phyloP scores from a whole-genome alignment of 2,888 invertebrate species.

The Hypena proboscidalis region DNA sequence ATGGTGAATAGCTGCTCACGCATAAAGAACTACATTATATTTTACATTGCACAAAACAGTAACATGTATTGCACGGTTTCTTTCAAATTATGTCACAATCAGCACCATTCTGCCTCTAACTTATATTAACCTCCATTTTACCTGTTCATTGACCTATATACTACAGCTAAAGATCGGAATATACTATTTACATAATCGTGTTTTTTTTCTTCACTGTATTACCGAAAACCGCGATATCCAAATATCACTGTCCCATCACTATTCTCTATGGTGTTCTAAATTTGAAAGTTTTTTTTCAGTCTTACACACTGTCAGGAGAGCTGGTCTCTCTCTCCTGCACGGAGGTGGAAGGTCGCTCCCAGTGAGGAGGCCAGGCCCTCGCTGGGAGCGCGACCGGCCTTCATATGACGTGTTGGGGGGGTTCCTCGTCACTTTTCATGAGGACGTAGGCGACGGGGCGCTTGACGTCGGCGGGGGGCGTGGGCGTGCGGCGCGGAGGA shows the following conservation, averaged over 20 bases:
- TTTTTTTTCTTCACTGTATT: constrained; percentile 1
- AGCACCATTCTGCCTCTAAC: constrained; percentile 37
- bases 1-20: constrained; percentile 26
- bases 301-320: constrained; percentile 78
- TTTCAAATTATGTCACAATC: constrained; percentile 25
- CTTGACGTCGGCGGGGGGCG: constrained; percentile 75
- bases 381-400: constrained; percentile 93
- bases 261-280: constrained; percentile 11
- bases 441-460: constrained; percentile 87
- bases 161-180: constrained; percentile 7
- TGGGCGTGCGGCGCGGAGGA: constrained; percentile 73
- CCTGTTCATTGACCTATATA: constrained; percentile 1
- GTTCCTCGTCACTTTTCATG: constrained; percentile 86
- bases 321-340: constrained; percentile 67
- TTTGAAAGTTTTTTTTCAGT: constrained; percentile 34
- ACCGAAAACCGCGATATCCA: constrained; percentile 14
- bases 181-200: constrained; percentile 11
- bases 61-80: constrained; percentile 39
- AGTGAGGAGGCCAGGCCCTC: constrained; percentile 81
- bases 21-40: too few species aligned
- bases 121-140: constrained; percentile 6
- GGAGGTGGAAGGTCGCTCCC: constrained; percentile 81
- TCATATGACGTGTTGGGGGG: constrained; percentile 91
- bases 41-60: constrained; percentile 48
- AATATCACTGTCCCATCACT: constrained; percentile 18